phyloP scores from a whole-genome alignment of 1,140 invertebrate genomes.

The Planococcus citri region DNA sequence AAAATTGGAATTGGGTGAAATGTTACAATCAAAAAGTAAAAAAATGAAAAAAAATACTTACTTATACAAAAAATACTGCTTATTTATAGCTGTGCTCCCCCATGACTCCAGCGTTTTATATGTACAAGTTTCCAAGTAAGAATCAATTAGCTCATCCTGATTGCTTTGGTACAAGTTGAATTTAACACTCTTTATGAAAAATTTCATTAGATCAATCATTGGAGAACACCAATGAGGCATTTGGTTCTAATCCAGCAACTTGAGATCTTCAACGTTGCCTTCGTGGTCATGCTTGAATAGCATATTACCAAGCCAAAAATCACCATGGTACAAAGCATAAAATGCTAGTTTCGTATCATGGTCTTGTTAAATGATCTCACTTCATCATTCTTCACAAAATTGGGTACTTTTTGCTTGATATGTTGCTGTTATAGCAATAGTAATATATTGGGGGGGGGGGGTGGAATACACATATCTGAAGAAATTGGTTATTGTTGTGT shows the following conservation, averaged over 20 bases:
- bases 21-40: too few relatives aligned
- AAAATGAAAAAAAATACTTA: too few relatives aligned
- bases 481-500: background rate
- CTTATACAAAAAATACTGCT: background rate
- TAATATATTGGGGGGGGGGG: too few relatives aligned
- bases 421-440: too few relatives aligned
- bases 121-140: background rate
- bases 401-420: background rate
- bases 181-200: slow-evolving; percentile 40
- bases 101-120: background rate
- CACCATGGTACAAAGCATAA: slow-evolving; percentile 50
- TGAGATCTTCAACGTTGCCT: slow-evolving; percentile 37
- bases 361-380: background rate
- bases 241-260: slow-evolving; percentile 52
- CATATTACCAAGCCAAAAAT: slow-evolving; percentile 53
- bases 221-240: slow-evolving; percentile 40
- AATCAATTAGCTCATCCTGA: background rate
- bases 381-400: background rate
- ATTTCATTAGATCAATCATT: slow-evolving; percentile 43
- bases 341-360: slow-evolving; percentile 26
- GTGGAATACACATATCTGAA: too few relatives aligned
- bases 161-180: background rate
- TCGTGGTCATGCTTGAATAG: slow-evolving; percentile 43
- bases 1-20: too few relatives aligned
- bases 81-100: background rate